Percentiles rank a stretch among this genome's conserved stretches.
Evolutionary conservation across 2,113 vertebrate genomes (phyloP).

Genomic region (Osmerus mordax): DNA sequence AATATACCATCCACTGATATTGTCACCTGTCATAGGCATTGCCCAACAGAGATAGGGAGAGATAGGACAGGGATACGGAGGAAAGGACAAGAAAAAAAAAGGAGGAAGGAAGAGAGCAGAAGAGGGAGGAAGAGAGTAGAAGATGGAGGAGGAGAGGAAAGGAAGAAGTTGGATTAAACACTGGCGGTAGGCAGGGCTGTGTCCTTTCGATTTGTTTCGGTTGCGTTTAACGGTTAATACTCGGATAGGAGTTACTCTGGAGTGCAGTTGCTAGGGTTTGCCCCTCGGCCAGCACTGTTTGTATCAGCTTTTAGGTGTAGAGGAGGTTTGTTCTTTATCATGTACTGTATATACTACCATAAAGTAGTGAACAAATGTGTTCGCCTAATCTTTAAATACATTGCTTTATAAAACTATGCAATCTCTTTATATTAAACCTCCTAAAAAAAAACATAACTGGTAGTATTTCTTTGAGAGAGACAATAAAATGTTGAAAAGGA

Average conservation of each 20-base stretch:
- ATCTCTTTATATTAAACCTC: background rate
- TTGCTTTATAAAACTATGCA: too few species aligned
- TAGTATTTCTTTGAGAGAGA: background rate
- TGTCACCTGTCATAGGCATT: constrained; percentile 74
- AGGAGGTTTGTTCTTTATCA: too few species aligned
- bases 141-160: constrained; percentile 55
- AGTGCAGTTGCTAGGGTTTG: constrained; percentile 64
- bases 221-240: constrained; percentile 60
- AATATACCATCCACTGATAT: constrained; percentile 93
- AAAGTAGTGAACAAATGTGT: too few species aligned
- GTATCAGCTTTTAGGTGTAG: too few species aligned
- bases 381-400: too few species aligned
- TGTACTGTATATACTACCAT: too few species aligned
- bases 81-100: constrained; percentile 12
- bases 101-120: constrained; percentile 20
- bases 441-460: background rate
- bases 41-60: constrained; percentile 37
- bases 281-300: background rate
- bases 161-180: constrained; percentile 65
- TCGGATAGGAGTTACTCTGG: constrained; percentile 52
- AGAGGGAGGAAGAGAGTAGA: constrained; percentile 57
- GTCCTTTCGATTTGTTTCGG: constrained; percentile 28
- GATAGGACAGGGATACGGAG: constrained; percentile 27
- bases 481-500: background rate
- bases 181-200: constrained; percentile 25